Conservation (phyloP, 2,888 invertebrate species). For the Oligia latruncula region DNA sequence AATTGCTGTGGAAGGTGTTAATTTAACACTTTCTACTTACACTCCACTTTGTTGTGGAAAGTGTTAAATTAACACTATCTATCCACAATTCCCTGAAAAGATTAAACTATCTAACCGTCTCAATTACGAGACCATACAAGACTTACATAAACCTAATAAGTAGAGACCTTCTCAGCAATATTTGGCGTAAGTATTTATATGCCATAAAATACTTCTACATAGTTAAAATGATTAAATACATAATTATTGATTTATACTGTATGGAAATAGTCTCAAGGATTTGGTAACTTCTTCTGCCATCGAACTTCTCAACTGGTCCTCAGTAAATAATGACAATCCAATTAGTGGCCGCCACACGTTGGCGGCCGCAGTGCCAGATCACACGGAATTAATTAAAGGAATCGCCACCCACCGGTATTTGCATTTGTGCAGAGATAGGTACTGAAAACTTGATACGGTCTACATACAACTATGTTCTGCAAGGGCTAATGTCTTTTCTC, state of each 20-base stretch:
- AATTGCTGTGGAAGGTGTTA: too few relatives aligned
- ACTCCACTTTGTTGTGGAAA: too few relatives aligned
- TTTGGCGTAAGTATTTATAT: background rate
- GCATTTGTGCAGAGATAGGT: constrained; percentile 4
- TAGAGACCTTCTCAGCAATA: background rate
- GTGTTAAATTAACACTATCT: too few relatives aligned
- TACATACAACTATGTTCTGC: background rate
- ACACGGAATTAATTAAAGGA: constrained; percentile 49
- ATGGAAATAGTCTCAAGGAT: background rate
- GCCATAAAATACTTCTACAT: background rate
- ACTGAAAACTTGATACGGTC: background rate
- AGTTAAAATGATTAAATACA: background rate
- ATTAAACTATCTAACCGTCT: too few relatives aligned
- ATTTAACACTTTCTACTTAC: too few relatives aligned
- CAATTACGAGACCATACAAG: background rate
- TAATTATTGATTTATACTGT: background rate
- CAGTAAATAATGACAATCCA: constrained; percentile 20
- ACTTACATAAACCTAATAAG: background rate
- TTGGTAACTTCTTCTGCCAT: background rate
- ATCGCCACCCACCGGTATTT: constrained; percentile 19
- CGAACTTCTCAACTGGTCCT: background rate
- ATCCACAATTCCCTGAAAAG: too few relatives aligned
- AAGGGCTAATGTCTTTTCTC: background rate
- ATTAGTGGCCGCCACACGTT: constrained; percentile 12
- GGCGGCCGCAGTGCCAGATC: constrained; percentile 22